Conservation (phyloP, 2,113 vertebrate species). For the Stictonetta naevosa region DNA sequence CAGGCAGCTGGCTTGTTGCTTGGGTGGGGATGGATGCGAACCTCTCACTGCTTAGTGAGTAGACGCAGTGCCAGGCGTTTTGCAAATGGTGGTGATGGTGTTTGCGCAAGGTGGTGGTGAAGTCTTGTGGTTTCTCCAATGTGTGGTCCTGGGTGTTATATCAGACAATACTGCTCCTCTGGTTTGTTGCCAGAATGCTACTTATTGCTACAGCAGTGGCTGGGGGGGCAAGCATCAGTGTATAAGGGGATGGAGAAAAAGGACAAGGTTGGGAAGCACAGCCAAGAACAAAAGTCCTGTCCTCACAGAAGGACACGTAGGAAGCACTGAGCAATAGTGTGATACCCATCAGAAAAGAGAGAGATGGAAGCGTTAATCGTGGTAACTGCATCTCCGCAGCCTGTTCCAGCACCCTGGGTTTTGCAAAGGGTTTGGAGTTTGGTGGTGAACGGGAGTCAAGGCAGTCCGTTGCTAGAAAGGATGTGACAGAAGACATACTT, state of each 20-base stretch:
- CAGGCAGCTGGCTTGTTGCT: fast-evolving
- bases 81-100: fast-evolving
- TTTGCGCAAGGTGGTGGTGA: not conserved
- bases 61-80: fast-evolving
- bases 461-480: not conserved
- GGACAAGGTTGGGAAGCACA: not conserved
- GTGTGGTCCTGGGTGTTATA: not conserved
- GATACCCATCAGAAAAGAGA: not conserved
- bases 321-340: conserved; percentile 48
- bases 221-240: not conserved
- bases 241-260: not conserved
- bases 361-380: not conserved
- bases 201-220: not conserved
- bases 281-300: not conserved
- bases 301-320: not conserved
- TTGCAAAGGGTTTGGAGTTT: not conserved
- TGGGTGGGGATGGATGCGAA: fast-evolving
- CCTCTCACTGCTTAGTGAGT: not conserved
- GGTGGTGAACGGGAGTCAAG: not conserved
- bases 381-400: too few species aligned
- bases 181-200: not conserved
- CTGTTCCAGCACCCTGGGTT: not conserved
- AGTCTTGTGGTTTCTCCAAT: not conserved
- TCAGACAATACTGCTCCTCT: fast-evolving
- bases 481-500: not conserved